A percentile compares a stretch with the other conserved stretches of the same genome.
These are phyloP conservation scores for Lasius fuliginosus DNA, from an alignment of 2,888 invertebrate genomes.

Conservation along the genomic window DNA sequence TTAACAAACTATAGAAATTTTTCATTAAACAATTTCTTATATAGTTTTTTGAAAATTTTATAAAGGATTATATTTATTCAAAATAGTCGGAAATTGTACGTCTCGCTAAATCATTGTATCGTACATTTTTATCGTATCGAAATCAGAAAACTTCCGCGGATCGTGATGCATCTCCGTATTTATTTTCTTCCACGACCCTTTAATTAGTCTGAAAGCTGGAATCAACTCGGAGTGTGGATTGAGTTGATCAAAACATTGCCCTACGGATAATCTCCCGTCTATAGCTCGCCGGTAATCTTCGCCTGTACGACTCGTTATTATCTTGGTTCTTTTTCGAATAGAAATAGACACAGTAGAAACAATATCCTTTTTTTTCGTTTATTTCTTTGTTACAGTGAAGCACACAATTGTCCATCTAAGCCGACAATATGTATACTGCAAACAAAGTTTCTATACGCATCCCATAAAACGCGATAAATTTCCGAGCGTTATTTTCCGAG, in stretches of 20 bases:
- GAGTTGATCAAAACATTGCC: constrained; percentile 42
- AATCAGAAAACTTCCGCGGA: constrained; percentile 44
- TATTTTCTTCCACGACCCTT: constrained; percentile 29
- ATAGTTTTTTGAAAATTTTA: neutral
- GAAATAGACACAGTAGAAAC: constrained; percentile 13
- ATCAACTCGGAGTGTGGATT: constrained; percentile 44
- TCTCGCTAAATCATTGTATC: neutral
- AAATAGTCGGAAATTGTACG: neutral
- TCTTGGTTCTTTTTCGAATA: neutral
- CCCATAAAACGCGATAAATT: neutral
- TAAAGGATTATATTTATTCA: constrained; percentile 13
- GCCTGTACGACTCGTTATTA: constrained; percentile 56
- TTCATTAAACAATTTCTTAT: neutral
- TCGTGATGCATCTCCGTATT: neutral
- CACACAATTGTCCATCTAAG: neutral
- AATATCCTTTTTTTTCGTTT: constrained; percentile 15
- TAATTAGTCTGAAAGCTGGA: constrained; percentile 50
- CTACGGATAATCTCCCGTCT: constrained; percentile 21
- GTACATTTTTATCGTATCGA: neutral
- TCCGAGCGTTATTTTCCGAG: neutral
- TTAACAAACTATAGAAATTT: neutral
- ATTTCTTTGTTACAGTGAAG: neutral
- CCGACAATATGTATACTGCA: neutral
- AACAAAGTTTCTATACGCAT: neutral
- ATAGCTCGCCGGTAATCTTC: constrained; percentile 45